Evolutionary conservation across 2,113 vertebrate species (phyloP).

Genomic region (Sakesphorus luctuosus): DNA sequence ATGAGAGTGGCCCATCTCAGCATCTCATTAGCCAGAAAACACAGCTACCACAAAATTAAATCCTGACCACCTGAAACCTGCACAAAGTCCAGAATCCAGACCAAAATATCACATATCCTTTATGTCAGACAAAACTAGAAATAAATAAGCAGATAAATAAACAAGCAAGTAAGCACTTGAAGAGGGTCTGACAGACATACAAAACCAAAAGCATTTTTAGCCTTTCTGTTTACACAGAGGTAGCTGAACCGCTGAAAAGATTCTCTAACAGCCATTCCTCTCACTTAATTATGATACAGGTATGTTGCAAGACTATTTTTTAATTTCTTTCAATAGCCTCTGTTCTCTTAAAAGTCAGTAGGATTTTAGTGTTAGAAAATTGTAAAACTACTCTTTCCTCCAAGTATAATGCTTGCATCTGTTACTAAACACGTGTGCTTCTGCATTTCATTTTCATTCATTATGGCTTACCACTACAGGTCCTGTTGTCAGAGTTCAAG

Average conservation of each 20-base stretch:
- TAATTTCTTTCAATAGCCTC: background rate
- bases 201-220: background rate
- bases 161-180: background rate
- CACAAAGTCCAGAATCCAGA: background rate
- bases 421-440: background rate
- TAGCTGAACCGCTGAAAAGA: background rate
- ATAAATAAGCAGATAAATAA: background rate
- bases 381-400: background rate
- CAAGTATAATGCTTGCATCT: background rate
- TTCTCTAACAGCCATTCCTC: background rate
- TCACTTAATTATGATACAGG: background rate
- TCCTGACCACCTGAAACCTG: background rate
- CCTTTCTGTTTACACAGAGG: background rate
- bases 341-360: background rate
- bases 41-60: background rate
- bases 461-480: constrained; percentile 88
- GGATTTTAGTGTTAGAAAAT: background rate
- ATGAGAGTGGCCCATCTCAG: background rate
- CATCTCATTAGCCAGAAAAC: background rate
- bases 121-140: background rate
- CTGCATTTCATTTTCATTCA: background rate
- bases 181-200: background rate
- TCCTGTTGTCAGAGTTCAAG: constrained; percentile 94
- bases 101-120: background rate
- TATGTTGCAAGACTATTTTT: background rate